Base-by-base conservation (phyloP, 2,797 vertebrate genomes). In the Pseudomugil tenellus region DNA sequence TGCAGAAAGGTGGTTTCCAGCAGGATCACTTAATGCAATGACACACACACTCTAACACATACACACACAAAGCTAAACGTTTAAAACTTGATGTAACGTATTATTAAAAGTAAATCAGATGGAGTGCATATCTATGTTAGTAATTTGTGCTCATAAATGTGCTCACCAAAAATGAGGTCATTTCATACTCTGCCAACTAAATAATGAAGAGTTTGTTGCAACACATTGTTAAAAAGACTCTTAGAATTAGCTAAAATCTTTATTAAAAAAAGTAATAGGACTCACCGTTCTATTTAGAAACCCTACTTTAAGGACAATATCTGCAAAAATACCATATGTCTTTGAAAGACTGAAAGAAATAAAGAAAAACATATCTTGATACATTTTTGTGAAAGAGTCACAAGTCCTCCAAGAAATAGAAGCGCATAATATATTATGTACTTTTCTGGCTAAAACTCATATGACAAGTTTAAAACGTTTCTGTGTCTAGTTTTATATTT, bases 1-100 rank as follows among this genome's bases (percentile, higher is more conserved):
- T 54, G 63, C 8, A 80, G 69, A 87, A 85, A 78, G 89, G 83
- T 86, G 83, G 61, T 92, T 89, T 88, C 87, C 83, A 87, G 62
- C 55, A 79, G 37, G 63, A 81, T 60, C 66, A 48, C 48, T 54
- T 28, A 80, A 74, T 54, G 69, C 29, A n/a, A 67, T 55, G 56
- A 32, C 29, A 32, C 63, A 69, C 52, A 76, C 25, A 51, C 13
- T 14, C 14, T n/a, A n/a, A 39, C 37, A 39, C 12, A 19, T 10
- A 3, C 2, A 39, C 14, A 39, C 17, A 16, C 54, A 72, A 77
- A 49, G 23, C 34, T 9, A 41, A 75, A 48, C 77, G 52, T 67
- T 17, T 48, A 26, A 34, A 39, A 58, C 8, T 26, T 8, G 37
- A 26, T 26, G 0, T 1, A 1, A 37, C 25, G 23, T 14, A 25